phyloP scores from a whole-genome alignment of 2,113 vertebrate genomes.

The human (Homo sapiens) region GRCh38 chrX:18724501-18725000 shows the following conservation, averaged over 20 bases:
- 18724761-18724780: background rate
- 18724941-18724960: background rate
- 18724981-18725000: background rate
- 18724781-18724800: background rate
- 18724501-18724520: background rate
- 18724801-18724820: background rate
- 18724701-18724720: background rate
- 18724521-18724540: conserved; percentile 17
- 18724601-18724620: background rate
- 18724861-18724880: background rate
- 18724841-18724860: background rate
- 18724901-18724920: background rate
- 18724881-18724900: background rate
- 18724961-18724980: background rate
- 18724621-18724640: background rate
- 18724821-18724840: background rate
- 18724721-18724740: background rate
- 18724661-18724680: background rate
- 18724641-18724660: background rate
- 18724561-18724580: conserved; percentile 23
- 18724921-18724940: background rate
- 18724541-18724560: conserved; percentile 29
- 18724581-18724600: background rate
- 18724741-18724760: background rate
- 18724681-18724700: background rate